Evolutionary conservation across 2,113 vertebrate species (phyloP), one percentile per base, ranked within the genome.

Genomic region (Redunca redunca): DNA sequence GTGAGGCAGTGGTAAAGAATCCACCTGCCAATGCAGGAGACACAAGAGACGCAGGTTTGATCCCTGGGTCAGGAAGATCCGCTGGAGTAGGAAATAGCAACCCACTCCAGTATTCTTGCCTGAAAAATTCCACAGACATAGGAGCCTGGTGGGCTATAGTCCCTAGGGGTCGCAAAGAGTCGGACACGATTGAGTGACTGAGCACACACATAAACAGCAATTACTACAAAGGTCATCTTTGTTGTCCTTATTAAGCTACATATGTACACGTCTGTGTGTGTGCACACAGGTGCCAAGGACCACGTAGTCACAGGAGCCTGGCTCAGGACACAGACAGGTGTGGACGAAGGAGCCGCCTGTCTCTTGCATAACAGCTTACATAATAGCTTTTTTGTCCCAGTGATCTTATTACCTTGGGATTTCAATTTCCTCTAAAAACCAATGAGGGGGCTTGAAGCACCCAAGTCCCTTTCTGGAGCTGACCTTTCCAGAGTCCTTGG

Each of bases 351-450:
- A 90, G 71, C 23, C 46, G 14, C 3, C 8, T 0, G 12, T 60
- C 57, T 15, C 43, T 74, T 25, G 13, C 28, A 6, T 50, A 36
- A 71, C 7, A 52, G 12, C 50, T 71, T 28, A 16, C 28, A 4
- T 46, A 40, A 62, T 14, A 52, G 9, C 3, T 23, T 52, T 58
- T 78, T 64, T 10, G 7, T 82, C 23, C 60, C 82, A 46, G 21
- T 3, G 26, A 16, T 43, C 94, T 46, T 19, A 60, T 52, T 57
- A 62, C 3, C 15, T 91, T 12, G 57, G 26, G 36, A 83, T 62
- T 92, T 91, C 43, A 87, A 12, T 57, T 36, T 93, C 71, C 71
- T 95, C 84, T 87, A 43, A 87, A 71, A 62, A 64, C 71, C 19
- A 82, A 15, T 1, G 10, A 88, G 10, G 15, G 6, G 2, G 13